Evolutionary conservation across 2,888 invertebrate genomes (phyloP), one percentile per base, ranked within the genome.

Genomic region (Oscheius sp.): DNA sequence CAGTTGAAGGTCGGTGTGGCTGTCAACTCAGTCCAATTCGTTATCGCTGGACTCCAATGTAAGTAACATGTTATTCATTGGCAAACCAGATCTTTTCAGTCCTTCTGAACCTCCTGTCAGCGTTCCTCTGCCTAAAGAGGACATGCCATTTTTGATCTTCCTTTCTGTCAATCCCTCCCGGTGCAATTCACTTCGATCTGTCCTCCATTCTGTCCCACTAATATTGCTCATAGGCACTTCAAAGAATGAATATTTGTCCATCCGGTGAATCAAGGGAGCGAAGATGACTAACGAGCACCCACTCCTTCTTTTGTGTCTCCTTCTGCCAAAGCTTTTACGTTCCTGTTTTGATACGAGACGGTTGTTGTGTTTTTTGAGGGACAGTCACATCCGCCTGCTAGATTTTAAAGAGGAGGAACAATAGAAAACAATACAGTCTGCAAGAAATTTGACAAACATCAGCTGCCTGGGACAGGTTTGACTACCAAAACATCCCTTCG

Each of bases 11-110:
- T 84, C 33, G 88, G 88, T 21, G 81, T 88, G 13, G 87, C 88
- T 13, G 85, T 88, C 35, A 88, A 87, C 57, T 84, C 82, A 5
- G 82, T 87, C 10, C 88, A 88, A 75, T 84, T 88, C 70, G 83
- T 86, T 4, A 73, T 88, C 33, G 81, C 85, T 5, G 84, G 78
- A 2, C 78, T 86, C 37, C 82, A 84, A 73, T 76, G 85, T 85
- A 53, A 47, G 51, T 51, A 53, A 1, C 50, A n/a, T 10, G 9
- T 10, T 42, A 7, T 9, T 50, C 10, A 11, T 7, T 55, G 4
- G 29, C 11, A 70, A 13, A 1, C 47, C 10, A 59, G 33, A 59
- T 58, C 3, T 4, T 42, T 85, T 75, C 83, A 86, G 86, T 84
- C 13, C 74, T 86, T 33, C 81, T 86, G 73, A 86, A 86, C 75